Base-by-base conservation (phyloP, 2,888 invertebrate genomes). In the Metacarcinus magister region DNA sequence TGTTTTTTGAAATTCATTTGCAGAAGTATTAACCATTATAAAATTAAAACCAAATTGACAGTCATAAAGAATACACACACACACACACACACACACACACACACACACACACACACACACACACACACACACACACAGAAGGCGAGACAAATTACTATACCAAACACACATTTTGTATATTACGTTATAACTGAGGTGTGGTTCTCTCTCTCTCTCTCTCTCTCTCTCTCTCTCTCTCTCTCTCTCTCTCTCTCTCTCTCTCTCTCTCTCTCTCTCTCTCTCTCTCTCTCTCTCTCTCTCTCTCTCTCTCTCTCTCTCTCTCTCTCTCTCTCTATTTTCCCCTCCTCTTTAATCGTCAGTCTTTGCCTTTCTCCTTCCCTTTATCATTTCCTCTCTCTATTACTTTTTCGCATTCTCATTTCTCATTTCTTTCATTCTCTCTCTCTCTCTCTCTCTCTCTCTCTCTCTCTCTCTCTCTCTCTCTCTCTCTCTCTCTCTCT, bases 81-180 rank as follows among this genome's bases (percentile, higher is more conserved):
- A 90, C 90, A 90, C 90, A 90, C 90, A 90, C 90, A 90, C 44
- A 90, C 90, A 90, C 90, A 90, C 44, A 90, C 90, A 90, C 44
- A 90, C 90, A 44, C 90, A 90, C 90, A 90, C 44, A 90, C 44
- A 90, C 90, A 39, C 90, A 90, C 90, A 90, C 90, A 90, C 90
- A 90, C 90, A 90, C 90, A 39, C 44, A 90, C 90, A 32, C 19
- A 90, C 44, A 90, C 75, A 75, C 75, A 75, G n/a, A 75, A 75
- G n/a, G n/a, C 23, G 7, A 75, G 28, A n/a, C n/a, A 75, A 75
- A 75, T n/a, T 75, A 75, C 67, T n/a, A 5, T n/a, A 75, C 23
- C 75, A n/a, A 1, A 4, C 75, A n/a, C 28, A 75, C 75, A 7
- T 4, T 75, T 75, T 75, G 75, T 75, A n/a, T 75, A n/a, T 75